A percentile compares a stretch with the other conserved stretches of the same genome.
Evolutionary conservation across 2,113 vertebrate species (phyloP).

Genomic region (Syrrhaptes paradoxus): DNA sequence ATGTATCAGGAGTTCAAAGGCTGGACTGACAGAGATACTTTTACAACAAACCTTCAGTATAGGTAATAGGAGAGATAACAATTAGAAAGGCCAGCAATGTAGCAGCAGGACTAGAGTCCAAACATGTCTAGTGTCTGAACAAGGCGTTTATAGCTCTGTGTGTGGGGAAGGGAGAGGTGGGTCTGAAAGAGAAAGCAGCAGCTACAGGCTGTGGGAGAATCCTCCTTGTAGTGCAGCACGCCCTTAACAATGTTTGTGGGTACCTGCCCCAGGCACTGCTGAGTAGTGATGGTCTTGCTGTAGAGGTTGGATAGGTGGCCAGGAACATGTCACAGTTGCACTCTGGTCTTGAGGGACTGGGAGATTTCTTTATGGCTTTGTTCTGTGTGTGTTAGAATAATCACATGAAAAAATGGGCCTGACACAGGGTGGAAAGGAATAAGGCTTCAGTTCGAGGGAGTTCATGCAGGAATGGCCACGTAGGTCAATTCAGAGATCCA

Average conservation of each 20-base stretch:
- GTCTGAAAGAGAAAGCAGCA: not conserved
- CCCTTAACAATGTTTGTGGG: not conserved
- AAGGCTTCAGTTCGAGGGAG: not conserved
- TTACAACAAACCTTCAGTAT: not conserved
- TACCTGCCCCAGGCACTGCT: not conserved
- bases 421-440: not conserved
- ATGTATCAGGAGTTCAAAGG: not conserved
- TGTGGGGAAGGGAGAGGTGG: not conserved
- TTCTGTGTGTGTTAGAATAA: not conserved
- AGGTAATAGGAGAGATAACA: not conserved
- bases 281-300: not conserved
- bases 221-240: not conserved
- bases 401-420: not conserved
- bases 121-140: not conserved
- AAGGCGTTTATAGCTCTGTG: not conserved
- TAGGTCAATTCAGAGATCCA: not conserved
- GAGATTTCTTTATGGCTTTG: not conserved
- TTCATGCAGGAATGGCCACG: not conserved
- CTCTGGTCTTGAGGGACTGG: not conserved
- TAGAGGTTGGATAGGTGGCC: not conserved
- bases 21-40: not conserved
- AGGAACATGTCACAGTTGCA: not conserved
- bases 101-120: not conserved
- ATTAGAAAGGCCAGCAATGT: not conserved
- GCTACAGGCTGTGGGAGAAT: not conserved